A percentile compares a stretch with the other conserved stretches of the same genome.
phyloP scores from a whole-genome alignment of 2,797 vertebrate genomes.

The Perodicticus potto region DNA sequence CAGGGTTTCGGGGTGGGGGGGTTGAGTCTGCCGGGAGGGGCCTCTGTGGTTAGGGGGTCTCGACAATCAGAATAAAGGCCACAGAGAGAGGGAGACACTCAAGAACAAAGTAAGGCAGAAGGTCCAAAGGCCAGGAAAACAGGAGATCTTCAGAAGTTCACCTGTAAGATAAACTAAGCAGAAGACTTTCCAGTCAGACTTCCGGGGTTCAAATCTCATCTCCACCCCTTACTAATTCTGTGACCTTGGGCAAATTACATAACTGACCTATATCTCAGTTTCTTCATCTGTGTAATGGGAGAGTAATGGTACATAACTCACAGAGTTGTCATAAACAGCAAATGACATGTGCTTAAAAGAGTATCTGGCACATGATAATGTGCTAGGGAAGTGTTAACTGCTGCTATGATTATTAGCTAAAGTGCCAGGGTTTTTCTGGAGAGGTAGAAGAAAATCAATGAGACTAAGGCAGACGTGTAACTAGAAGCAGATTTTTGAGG shows the following conservation, averaged over 20 bases:
- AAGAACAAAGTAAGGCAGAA: not conserved
- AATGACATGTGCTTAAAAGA: not conserved
- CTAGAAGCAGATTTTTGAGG: slow-evolving; percentile 58
- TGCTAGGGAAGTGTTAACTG: not conserved
- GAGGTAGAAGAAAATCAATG: slow-evolving; percentile 5
- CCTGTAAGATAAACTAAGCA: not conserved
- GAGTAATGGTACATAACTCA: not conserved
- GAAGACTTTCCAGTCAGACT: not conserved
- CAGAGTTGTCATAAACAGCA: not conserved
- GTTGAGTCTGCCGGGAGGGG: not conserved
- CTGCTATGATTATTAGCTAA: not conserved
- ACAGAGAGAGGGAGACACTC: not conserved
- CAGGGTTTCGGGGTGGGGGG: not conserved
- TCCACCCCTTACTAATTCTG: not conserved
- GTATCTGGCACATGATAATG: not conserved
- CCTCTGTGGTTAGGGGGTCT: not conserved
- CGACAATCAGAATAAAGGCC: not conserved
- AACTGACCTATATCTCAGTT: not conserved
- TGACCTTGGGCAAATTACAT: not conserved
- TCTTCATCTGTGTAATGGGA: not conserved
- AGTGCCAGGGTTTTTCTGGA: slow-evolving; percentile 16
- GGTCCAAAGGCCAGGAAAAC: not conserved
- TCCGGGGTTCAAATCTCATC: slow-evolving; percentile 13
- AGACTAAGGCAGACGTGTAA: slow-evolving; percentile 7
- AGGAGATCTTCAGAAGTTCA: not conserved